These are phyloP conservation scores for Melieria omissa DNA, from an alignment of 2,888 invertebrate species.

Conservation along the genomic window DNA sequence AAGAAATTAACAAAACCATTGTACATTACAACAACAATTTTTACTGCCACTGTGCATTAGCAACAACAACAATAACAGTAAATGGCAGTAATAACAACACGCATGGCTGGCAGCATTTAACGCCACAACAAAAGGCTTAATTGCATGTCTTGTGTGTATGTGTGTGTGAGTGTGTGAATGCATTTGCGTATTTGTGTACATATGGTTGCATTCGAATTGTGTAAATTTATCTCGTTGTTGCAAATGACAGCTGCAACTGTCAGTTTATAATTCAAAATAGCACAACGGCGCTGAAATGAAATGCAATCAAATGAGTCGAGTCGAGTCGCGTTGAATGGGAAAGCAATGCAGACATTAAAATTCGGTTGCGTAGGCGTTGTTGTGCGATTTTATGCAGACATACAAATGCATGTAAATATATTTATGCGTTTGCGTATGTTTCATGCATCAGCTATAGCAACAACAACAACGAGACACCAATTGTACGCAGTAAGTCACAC, in stretches of 20 bases:
- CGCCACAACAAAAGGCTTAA: slow-evolving; percentile 1
- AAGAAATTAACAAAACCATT: neutral
- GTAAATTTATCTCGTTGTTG: slow-evolving; percentile 38
- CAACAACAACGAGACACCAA: too few species aligned
- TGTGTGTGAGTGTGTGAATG: neutral
- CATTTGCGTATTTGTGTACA: neutral
- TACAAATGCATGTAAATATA: neutral
- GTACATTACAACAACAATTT: neutral
- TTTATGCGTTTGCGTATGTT: neutral
- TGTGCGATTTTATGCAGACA: neutral
- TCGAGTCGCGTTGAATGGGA: neutral
- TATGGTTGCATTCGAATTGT: slow-evolving; percentile 9
- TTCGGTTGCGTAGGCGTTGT: slow-evolving; percentile 26
- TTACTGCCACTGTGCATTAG: too few species aligned
- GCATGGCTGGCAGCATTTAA: neutral
- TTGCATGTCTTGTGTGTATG: neutral
- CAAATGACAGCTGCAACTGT: slow-evolving; percentile 42
- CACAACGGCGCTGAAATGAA: neutral
- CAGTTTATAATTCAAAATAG: slow-evolving; percentile 46
- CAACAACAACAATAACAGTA: too few species aligned
- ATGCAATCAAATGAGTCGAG: neutral
- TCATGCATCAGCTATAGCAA: too few species aligned
- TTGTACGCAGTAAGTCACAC: too few species aligned
- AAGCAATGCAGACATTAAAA: neutral
- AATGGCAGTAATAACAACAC: too few species aligned